These are phyloP conservation scores for Amaurobius ferox DNA, from an alignment of 2,888 invertebrate species.

Conservation along the genomic window DNA sequence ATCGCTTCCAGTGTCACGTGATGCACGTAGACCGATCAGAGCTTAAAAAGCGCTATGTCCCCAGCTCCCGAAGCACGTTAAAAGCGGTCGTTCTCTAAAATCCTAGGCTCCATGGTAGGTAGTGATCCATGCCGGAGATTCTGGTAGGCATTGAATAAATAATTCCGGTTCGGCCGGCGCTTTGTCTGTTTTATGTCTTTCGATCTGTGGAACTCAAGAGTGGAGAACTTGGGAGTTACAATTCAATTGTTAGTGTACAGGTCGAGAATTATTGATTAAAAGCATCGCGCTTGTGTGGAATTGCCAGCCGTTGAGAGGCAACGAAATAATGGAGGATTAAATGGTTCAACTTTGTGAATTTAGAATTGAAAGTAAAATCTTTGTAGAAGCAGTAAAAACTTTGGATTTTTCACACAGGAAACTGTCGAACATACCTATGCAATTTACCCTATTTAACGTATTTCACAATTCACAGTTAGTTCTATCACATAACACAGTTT, in stretches of 20 bases:
- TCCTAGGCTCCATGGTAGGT: not conserved
- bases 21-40: not conserved
- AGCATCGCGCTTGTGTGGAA: not conserved
- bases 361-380: no score
- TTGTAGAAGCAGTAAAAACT: no score
- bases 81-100: not conserved
- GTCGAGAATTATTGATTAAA: slow-evolving; percentile 3
- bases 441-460: no score
- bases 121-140: not conserved
- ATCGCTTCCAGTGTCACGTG: not conserved
- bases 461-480: no score
- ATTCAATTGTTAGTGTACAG: not conserved
- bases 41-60: not conserved
- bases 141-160: not conserved
- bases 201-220: not conserved
- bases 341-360: no score
- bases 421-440: no score
- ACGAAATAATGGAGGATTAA: no score
- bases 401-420: no score
- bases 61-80: not conserved
- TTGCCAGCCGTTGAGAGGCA: no score
- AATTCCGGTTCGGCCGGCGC: not conserved
- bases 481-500: no score
- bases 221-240: not conserved
- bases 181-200: slow-evolving; percentile 10